Evolutionary conservation across 2,888 invertebrate genomes (phyloP), one percentile per base, ranked within the genome.

Genomic region (Drosophila austrosaltans): DNA sequence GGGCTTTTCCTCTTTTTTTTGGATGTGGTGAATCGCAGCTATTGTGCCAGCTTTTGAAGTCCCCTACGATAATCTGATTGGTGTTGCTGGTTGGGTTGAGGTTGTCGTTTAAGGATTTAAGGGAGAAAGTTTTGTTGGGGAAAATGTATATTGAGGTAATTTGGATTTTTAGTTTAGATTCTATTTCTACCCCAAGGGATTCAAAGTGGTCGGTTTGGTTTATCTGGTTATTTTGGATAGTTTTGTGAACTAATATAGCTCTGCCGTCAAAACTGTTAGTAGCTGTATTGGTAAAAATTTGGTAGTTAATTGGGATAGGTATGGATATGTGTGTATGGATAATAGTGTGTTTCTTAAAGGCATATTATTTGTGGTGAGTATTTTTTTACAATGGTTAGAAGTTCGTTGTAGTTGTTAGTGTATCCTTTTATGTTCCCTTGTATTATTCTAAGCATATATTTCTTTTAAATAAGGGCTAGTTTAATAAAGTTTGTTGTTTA

Each of bases 361-460:
- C 40, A 40, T n/a, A 40, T 40, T 40, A 40, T 40, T 40, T 40
- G 40, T n/a, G 40, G 40, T 40, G 40, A 40, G 40, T 40, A 40
- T 40, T 40, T 40, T 40, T 7, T 40, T 40, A 40, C 4, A 40
- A 40, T 40, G 40, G 40, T 40, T n/a, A 40, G n/a, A n/a, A 40
- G 40, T 40, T 40, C n/a, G 40, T 40, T 40, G n/a, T n/a, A 40
- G 40, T 12, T 12, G 16, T 16, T 16, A 16, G 16, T 16, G 16
- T 16, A 16, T 16, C 16, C 16, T 16, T 16, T 16, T 16, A 39
- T 39, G 10, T 39, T 39, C 39, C 39, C 8, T 39, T 39, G 1
- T 39, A 39, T 12, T 39, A 39, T 25, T 53, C 22, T 53, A 2
- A 53, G 6, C 36, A 39, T 39, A 39, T 39, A 16, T 39, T 39